Base-by-base conservation (phyloP, 1,140 invertebrate genomes). In the Drosophila novamexicana region DNA sequence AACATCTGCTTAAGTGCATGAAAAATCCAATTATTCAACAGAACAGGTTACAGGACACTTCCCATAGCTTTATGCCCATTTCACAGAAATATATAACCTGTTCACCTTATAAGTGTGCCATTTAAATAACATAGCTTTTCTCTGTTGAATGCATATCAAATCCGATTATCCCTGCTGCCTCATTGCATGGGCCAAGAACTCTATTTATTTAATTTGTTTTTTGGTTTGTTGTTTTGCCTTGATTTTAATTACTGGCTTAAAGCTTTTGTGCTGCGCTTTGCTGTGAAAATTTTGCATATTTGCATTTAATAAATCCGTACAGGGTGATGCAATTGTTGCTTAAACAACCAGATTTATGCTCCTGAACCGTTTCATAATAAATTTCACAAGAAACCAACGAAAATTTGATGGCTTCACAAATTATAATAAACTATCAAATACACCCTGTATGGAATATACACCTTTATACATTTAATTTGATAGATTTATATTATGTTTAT, bases 201-300 rank as follows among this genome's bases (percentile, higher is more conserved):
- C 22, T 7, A n/a, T 32, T 54, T 29, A 29, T 29, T 36, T 14
- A 12, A 12, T 9, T 37, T 16, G 14, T 58, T 52, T 61, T 32
- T 39, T 5, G 22, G 22, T 14, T 22, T 22, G 8, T 22, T 47
- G 16, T 45, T 36, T 36, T 16, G 14, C 14, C 29, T 8, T 29
- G 12, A 10, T 62, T 70, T 75, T 63, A 62, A 74, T 74, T 64
- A 56, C 53, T 32, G 50, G 12, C 37, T 57, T 58, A 52, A 69
- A 62, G 58, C 70, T 59, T 66, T 54, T 54, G 50, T 39, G 42
- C 42, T 40, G 29, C 40, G 40, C 37, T 70, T 63, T 50, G 45
- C 56, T 40, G 36, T 56, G 53, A 50, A 37, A 63, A 75, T 64
- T 59, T 70, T 71, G 22, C 39, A 47, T 50, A 57, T 63, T 54